Base-by-base conservation (phyloP, 2,888 invertebrate genomes). In the Heliconius aoede region DNA sequence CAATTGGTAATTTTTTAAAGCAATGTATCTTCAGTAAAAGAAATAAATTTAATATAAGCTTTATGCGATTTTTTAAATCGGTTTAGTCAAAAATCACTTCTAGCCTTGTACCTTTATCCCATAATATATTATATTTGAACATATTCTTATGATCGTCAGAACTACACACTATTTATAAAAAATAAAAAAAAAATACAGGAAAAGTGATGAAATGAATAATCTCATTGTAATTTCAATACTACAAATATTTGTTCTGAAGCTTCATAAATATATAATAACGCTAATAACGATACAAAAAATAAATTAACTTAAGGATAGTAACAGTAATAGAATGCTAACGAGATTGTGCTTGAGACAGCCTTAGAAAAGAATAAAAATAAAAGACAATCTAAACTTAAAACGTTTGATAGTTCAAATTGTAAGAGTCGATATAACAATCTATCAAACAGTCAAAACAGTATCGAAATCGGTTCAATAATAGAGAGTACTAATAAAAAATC, bases 161-260 rank as follows among this genome's bases (percentile, higher is more conserved):
- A 65, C 69, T 74, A 73, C 67, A 28, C 88, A 86, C 88, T 91
- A 90, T 86, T 81, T 88, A 88, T 86, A 89, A 88, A 91, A 91
- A 91, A 88, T 88, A 89, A 89, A 89, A 88, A 91, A 91, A 88
- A 83, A 73, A 79, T 82, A 88, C 89, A 90, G 89, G 88, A 88
- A 90, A 21, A 65, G 24, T n/a, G n/a, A n/a, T n/a, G 0, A 65
- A 36, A 90, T 87, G 86, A 87, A 89, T 94, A 94, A 94, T 94
- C 94, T 94, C 94, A 93, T 83, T 85, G 90, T 93, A 93, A 94
- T 94, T 94, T 94, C 92, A 93, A 89, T 87, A 78, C 85, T 89
- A 87, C 86, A 85, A 83, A 80, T 81, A 80, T 81, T 84, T 85
- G 83, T 83, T 82, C 82, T 78, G 74, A 81, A 82, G 81, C 80